Evolutionary conservation across 2,888 invertebrate genomes (phyloP).

Genomic region (Laspeyria flexula): DNA sequence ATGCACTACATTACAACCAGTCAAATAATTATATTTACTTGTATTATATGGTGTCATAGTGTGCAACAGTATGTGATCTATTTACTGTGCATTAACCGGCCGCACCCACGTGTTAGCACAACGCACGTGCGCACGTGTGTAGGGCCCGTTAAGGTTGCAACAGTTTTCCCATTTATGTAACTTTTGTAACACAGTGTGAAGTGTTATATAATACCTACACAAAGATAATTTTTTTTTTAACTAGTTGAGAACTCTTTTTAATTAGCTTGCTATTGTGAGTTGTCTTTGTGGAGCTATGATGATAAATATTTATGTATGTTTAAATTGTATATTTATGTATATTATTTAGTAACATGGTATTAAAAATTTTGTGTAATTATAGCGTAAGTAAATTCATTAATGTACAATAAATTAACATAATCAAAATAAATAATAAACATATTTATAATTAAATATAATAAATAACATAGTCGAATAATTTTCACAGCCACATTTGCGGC

Average conservation of each 20-base stretch:
- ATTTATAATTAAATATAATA: no score
- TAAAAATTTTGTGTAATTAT: no score
- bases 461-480: no score
- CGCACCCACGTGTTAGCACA: slow-evolving; percentile 27
- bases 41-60: background rate
- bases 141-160: slow-evolving; percentile 25
- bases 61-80: slow-evolving; percentile 29
- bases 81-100: slow-evolving; percentile 31
- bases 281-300: background rate
- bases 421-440: no score
- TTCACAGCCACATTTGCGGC: no score
- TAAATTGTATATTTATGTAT: no score
- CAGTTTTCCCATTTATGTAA: slow-evolving; percentile 15
- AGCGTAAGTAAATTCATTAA: no score
- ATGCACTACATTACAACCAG: background rate
- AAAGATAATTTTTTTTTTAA: slow-evolving; percentile 1
- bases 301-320: background rate
- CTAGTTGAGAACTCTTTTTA: background rate
- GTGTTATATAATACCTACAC: slow-evolving; percentile 5
- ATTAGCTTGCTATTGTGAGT: background rate
- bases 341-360: no score
- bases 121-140: slow-evolving; percentile 36
- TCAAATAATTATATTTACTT: background rate
- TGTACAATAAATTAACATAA: no score
- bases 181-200: no score